These are phyloP conservation scores for Phrynocephalus guinanensis DNA, from an alignment of 2,797 vertebrate genomes.

Conservation along the genomic window DNA sequence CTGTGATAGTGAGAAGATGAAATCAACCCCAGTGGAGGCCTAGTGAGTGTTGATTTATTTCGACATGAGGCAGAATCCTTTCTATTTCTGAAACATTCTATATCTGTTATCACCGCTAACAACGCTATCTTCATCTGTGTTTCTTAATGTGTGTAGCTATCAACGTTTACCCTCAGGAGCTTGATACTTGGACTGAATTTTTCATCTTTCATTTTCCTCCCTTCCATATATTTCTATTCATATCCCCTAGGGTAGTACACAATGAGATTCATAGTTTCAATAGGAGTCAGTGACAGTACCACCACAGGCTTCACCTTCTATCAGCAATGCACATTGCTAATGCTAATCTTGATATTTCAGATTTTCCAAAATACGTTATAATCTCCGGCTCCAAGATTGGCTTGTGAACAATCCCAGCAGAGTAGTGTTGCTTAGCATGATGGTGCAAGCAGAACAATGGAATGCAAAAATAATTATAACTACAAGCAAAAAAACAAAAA, in stretches of 20 bases:
- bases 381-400: slow-evolving; percentile 51
- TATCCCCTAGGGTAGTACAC: slow-evolving; percentile 11
- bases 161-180: slow-evolving; percentile 8
- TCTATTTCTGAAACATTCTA: slow-evolving; percentile 48
- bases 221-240: slow-evolving; percentile 24
- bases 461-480: too few relatives aligned
- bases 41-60: slow-evolving; percentile 56
- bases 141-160: slow-evolving; percentile 40
- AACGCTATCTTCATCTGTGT: slow-evolving; percentile 35
- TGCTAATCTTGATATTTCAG: slow-evolving; percentile 53
- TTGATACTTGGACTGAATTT: slow-evolving; percentile 36
- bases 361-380: slow-evolving; percentile 66
- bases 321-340: slow-evolving; percentile 33
- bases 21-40: slow-evolving; percentile 34
- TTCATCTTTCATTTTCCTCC: not conserved
- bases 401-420: slow-evolving; percentile 50
- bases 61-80: slow-evolving; percentile 56
- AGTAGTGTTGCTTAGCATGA: slow-evolving; percentile 38
- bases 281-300: slow-evolving; percentile 13
- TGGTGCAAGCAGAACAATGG: not conserved
- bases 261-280: slow-evolving; percentile 39
- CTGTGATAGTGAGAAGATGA: slow-evolving; percentile 63
- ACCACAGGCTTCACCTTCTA: slow-evolving; percentile 31
- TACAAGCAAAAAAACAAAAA: too few relatives aligned
- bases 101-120: slow-evolving; percentile 42